Percentiles rank a stretch among this genome's conserved stretches.
phyloP scores from a whole-genome alignment of 2,113 vertebrate species.

The Python bivittatus region DNA sequence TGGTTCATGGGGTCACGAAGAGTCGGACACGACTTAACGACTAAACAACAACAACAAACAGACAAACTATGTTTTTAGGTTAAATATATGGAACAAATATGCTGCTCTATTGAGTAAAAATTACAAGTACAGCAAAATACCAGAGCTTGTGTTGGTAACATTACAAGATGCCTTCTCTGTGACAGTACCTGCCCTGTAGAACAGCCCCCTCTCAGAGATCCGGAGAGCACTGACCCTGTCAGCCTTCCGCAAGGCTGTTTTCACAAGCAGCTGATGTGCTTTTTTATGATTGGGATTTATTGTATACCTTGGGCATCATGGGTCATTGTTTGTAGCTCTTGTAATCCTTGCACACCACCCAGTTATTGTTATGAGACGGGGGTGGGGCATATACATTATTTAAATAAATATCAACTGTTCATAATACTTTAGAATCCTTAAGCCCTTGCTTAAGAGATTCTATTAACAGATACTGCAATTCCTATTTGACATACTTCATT shows the following conservation, averaged over 20 bases:
- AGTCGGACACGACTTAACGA: no score
- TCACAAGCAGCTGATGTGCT: neutral
- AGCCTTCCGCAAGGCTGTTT: neutral
- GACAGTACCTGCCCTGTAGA: neutral
- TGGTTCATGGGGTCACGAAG: no score
- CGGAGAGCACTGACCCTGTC: neutral
- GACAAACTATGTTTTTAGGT: neutral
- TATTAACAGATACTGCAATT: fast-evolving
- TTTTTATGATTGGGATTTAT: neutral
- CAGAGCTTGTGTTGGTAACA: neutral
- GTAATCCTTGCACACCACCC: neutral
- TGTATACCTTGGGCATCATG: neutral
- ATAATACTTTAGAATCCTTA: neutral
- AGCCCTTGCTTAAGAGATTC: neutral
- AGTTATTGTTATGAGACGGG: neutral
- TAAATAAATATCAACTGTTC: neutral
- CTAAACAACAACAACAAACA: no score
- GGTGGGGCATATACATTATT: neutral
- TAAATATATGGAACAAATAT: neutral
- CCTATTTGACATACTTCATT: slow-evolving; percentile 75
- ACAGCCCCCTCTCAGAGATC: neutral
- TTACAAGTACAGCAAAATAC: neutral
- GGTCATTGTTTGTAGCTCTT: neutral
- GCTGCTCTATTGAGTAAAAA: neutral
- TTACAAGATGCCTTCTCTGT: neutral